Percentiles rank a stretch among this genome's conserved stretches.
Evolutionary conservation across 1,140 invertebrate species (phyloP).

Genomic region (Ladona fulva): DNA sequence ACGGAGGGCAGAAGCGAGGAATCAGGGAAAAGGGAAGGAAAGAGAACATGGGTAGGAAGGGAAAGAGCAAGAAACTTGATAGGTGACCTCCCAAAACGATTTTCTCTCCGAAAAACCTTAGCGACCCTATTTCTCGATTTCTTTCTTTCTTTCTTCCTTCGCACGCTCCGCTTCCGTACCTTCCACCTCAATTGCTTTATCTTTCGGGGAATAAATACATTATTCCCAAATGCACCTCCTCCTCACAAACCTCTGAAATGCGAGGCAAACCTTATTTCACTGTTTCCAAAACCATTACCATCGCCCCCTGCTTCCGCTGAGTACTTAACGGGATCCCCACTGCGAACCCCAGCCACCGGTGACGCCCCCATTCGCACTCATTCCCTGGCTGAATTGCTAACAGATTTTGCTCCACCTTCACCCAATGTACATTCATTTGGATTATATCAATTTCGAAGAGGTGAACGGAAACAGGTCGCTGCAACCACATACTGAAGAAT

Average conservation of each 20-base stretch:
- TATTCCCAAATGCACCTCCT: not conserved
- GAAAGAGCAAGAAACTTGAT: not conserved
- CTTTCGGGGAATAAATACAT: not conserved
- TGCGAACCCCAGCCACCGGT: too few relatives aligned
- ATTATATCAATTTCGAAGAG: too few relatives aligned
- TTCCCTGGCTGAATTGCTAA: too few relatives aligned
- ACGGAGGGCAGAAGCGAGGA: not conserved
- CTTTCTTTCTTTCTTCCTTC: not conserved
- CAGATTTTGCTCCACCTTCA: too few relatives aligned
- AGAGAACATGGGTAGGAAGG: not conserved
- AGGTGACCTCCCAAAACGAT: not conserved
- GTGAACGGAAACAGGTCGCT: too few relatives aligned
- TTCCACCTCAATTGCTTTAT: not conserved
- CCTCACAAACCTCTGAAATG: not conserved
- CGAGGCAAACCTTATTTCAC: not conserved
- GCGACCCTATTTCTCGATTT: not conserved
- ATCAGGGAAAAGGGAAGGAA: not conserved
- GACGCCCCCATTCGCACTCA: too few relatives aligned
- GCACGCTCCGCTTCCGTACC: not conserved
- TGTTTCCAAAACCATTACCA: conserved; percentile 2
- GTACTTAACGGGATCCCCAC: not conserved
- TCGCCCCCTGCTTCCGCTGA: not conserved
- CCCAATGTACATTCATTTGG: too few relatives aligned
- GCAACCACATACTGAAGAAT: too few relatives aligned
- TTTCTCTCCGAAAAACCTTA: not conserved